Conservation (phyloP, 2,113 vertebrate species). For the Corynorhinus townsendii region DNA sequence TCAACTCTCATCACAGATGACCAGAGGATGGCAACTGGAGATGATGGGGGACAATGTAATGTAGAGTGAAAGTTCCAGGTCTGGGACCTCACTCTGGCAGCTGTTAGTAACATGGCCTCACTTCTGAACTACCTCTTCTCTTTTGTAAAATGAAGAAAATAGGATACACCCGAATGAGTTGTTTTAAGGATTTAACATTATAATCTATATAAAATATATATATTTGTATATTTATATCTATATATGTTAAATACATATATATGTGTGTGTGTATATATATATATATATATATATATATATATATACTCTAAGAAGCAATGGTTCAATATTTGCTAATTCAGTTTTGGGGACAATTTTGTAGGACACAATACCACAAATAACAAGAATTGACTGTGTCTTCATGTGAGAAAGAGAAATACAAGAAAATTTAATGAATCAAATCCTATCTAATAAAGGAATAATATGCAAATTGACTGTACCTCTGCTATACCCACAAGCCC, state of each 20-base stretch:
- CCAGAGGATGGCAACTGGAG: background rate
- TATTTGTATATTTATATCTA: background rate
- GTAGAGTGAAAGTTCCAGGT: background rate
- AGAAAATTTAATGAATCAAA: background rate
- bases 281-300: background rate
- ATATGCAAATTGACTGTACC: no score
- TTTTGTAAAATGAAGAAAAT: background rate
- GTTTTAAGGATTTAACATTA: background rate
- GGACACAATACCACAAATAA: background rate
- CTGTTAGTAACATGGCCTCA: background rate
- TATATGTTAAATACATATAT: background rate
- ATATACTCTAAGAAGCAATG: background rate
- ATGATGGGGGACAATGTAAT: background rate
- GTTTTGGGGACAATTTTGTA: background rate
- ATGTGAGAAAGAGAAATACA: background rate
- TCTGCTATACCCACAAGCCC: no score
- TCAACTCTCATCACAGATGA: background rate
- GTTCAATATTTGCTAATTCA: background rate
- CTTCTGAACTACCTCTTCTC: background rate
- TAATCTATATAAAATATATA: background rate
- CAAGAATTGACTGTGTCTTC: background rate
- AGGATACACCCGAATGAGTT: background rate
- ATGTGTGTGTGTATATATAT: background rate
- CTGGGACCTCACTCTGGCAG: background rate
- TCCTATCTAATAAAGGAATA: no score